phyloP scores from a whole-genome alignment of 2,888 invertebrate species.

The Andrena flavipes region DNA sequence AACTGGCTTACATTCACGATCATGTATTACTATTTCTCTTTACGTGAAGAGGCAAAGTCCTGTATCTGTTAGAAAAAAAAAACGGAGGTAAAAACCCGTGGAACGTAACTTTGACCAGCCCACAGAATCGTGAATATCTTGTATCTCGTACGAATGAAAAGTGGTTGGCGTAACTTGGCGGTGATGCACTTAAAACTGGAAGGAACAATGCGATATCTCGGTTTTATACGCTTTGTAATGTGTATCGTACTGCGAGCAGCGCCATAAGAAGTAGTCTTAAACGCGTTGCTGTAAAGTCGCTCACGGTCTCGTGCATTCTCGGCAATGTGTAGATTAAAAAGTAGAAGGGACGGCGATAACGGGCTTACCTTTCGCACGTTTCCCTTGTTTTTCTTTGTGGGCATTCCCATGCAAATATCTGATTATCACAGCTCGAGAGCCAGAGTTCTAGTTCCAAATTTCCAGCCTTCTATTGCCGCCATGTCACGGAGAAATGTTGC shows the following conservation, averaged over 20 bases:
- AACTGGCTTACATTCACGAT: not conserved
- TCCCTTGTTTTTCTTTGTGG: not conserved
- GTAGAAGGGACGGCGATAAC: conserved; percentile 34
- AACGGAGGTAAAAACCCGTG: no score
- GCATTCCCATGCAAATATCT: conserved; percentile 10
- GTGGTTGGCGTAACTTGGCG: not conserved
- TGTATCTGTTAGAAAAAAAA: not conserved
- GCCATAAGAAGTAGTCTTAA: conserved; percentile 12
- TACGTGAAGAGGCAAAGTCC: not conserved
- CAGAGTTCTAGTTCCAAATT: not conserved
- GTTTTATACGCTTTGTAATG: conserved; percentile 4
- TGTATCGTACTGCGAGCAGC: conserved; percentile 24
- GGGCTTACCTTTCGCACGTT: conserved; percentile 24
- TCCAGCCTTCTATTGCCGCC: not conserved
- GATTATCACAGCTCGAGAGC: conserved; percentile 2
- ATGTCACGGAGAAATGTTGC: not conserved
- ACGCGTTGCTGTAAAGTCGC: conserved; percentile 36
- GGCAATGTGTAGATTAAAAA: conserved; percentile 39
- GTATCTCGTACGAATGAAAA: conserved; percentile 23
- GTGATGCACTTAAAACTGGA: conserved; percentile 12
- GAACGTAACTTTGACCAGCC: not conserved
- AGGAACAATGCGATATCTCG: conserved; percentile 29
- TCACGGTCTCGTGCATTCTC: not conserved
- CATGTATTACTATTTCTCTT: not conserved
- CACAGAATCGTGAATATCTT: not conserved